A percentile compares a stretch with the other conserved stretches of the same genome.
phyloP scores from a whole-genome alignment of 2,113 vertebrate genomes.

The Arizona elegans region DNA sequence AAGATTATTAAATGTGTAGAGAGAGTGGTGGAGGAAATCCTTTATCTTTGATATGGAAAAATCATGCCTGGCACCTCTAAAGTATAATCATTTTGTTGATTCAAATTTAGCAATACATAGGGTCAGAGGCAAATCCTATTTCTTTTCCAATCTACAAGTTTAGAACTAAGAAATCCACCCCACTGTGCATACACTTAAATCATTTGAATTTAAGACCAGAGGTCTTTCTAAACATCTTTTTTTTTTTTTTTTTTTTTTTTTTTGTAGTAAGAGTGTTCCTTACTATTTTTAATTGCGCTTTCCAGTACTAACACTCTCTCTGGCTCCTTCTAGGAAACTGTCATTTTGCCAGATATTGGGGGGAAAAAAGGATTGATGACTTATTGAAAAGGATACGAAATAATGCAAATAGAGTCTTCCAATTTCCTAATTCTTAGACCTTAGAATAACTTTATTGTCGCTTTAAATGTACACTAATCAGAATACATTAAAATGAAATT shows the following conservation, averaged over 20 bases:
- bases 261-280: constrained; percentile 50
- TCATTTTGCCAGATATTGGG: constrained; percentile 56
- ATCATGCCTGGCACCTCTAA: constrained; percentile 46
- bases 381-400: constrained; percentile 56
- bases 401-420: constrained; percentile 31
- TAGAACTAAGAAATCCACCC: not conserved
- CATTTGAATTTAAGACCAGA: too few relatives aligned
- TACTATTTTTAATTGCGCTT: constrained; percentile 63
- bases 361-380: constrained; percentile 39
- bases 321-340: constrained; percentile 59
- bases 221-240: constrained; percentile 49
- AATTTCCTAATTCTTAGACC: constrained; percentile 13
- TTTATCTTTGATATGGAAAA: constrained; percentile 33
- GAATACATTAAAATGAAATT: too few relatives aligned
- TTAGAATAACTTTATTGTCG: too few relatives aligned
- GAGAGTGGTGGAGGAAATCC: not conserved
- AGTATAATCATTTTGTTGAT: constrained; percentile 55
- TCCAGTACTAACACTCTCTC: constrained; percentile 65
- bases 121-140: constrained; percentile 55
- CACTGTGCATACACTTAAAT: constrained; percentile 43
- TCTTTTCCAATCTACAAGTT: constrained; percentile 49
- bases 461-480: too few relatives aligned
- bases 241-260: constrained; percentile 21
- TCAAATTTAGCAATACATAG: constrained; percentile 58
- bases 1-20: constrained; percentile 32